Evolutionary conservation across 37 sponge, comb jelly and placozoan species (phyloP).

Genomic region (Cliona cf. orientalis): DNA sequence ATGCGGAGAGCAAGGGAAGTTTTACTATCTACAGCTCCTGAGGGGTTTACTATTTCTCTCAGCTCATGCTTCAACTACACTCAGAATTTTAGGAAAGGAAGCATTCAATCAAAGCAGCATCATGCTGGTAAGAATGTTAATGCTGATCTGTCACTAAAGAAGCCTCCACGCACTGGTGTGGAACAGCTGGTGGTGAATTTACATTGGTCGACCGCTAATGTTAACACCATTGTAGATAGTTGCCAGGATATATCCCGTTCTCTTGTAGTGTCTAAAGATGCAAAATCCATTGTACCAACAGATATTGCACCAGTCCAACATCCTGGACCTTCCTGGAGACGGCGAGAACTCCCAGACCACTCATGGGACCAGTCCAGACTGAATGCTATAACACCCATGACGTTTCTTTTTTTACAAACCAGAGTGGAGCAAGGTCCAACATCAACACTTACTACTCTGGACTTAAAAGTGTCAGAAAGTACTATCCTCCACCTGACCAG

Average conservation of each 20-base stretch:
- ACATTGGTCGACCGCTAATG: too few species aligned
- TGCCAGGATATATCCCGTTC: too few species aligned
- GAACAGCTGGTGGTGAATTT: too few species aligned
- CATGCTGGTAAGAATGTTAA: constrained; percentile 6
- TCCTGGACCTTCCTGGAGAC: neutral
- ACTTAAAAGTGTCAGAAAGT: too few species aligned
- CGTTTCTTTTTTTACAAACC: too few species aligned
- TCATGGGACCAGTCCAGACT: constrained; percentile 11
- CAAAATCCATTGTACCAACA: constrained; percentile 13
- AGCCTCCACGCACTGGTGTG: constrained; percentile 24
- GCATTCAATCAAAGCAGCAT: constrained; percentile 15
- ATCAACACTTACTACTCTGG: too few species aligned
- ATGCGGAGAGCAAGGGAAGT: too few species aligned
- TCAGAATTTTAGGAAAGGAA: neutral
- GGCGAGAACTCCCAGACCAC: constrained; percentile 11
- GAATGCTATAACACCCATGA: constrained; percentile 19
- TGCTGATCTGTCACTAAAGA: neutral
- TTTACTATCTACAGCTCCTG: constrained; percentile 10
- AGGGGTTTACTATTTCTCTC: constrained; percentile 5
- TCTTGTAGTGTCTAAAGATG: constrained; percentile 21
- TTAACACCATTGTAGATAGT: too few species aligned
- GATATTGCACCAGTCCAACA: constrained; percentile 34
- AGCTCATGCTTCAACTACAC: constrained; percentile 37
- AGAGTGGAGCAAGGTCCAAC: too few species aligned
- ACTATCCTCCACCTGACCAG: constrained; percentile 1